phyloP scores from a whole-genome alignment of 2,888 invertebrate genomes.

The Poecilobothrus nobilitatus region DNA sequence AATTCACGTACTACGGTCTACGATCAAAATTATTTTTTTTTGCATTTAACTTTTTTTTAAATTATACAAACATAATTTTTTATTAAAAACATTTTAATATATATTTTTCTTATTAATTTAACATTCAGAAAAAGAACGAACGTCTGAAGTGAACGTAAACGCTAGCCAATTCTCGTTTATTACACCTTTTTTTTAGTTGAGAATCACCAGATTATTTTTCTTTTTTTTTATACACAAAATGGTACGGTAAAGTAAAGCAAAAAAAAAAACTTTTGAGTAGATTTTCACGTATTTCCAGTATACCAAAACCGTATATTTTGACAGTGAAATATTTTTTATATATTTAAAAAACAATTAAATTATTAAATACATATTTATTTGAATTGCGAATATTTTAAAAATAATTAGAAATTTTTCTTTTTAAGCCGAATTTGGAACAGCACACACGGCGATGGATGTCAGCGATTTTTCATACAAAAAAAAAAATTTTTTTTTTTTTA shows the following conservation, averaged over 20 bases:
- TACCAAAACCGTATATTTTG: neutral
- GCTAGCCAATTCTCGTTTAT: too few species aligned
- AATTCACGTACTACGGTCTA: too few species aligned
- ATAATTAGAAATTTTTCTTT: constrained; percentile 14
- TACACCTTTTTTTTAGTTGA: too few species aligned
- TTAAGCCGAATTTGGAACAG: constrained; percentile 14
- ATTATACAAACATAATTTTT: too few species aligned
- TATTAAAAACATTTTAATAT: too few species aligned
- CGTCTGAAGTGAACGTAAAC: too few species aligned
- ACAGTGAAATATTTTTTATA: neutral
- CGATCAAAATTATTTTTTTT: too few species aligned
- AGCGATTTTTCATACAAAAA: constrained; percentile 7
- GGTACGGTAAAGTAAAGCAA: neutral
- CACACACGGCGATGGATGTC: constrained; percentile 17
- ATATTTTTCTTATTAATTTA: too few species aligned
- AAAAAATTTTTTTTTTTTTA: neutral
- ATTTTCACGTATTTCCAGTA: neutral
- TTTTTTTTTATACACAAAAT: neutral
- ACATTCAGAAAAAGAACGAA: too few species aligned
- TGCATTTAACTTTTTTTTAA: too few species aligned
- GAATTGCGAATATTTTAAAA: neutral
- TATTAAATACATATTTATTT: neutral
- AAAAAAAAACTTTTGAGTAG: neutral
- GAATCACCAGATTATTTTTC: neutral
- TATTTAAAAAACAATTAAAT: neutral